Base-by-base conservation (phyloP, 2,113 vertebrate species). In the Caranx ignobilis region DNA sequence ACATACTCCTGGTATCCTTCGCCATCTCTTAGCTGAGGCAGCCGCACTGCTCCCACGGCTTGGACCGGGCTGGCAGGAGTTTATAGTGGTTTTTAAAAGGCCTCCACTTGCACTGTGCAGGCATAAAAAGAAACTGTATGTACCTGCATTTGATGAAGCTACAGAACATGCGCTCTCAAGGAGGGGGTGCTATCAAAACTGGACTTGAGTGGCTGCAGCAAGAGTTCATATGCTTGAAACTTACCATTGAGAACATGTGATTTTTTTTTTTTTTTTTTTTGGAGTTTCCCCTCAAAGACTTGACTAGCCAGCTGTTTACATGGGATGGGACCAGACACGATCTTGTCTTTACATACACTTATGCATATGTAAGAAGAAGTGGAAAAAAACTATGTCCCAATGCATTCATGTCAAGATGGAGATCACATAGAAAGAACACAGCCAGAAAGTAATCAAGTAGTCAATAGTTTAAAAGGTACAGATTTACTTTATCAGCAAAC, bases 1-100 rank as follows among this genome's bases (percentile, higher is more conserved):
- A 84, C 85, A 79, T 77, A 75, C 76, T 75, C 64, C 88, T 90
- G 89, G 85, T 91, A 86, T 84, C 75, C 80, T 67, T 85, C 74
- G 72, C 76, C 85, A 65, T 87, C 64, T 71, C 75, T 59, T 66
- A 74, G 75, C 71, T 56, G 61, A 87, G 68, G 57, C 75, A 85
- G 67, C 55, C 47, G 35, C 77, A 74, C 61, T 57, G 73, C 71
- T 89, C 63, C 50, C 67, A 69, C 52, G 71, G 73, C 65, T 75
- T 64, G 37, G 82, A 63, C 79, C 48, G 71, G 68, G 52, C 55
- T 83, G 76, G 83, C 83, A 88, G 66, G 54, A 56, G 76, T 71
- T 69, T 77, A 19, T 43, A 43, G 71, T 55, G 71, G 56, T 83
- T 77, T 84, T 54, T 79, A 55, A 81, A 82, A 83, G 56, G 48